Conservation (phyloP, 1,140 invertebrate genomes). For the Panagrolaimus sp. region DNA sequence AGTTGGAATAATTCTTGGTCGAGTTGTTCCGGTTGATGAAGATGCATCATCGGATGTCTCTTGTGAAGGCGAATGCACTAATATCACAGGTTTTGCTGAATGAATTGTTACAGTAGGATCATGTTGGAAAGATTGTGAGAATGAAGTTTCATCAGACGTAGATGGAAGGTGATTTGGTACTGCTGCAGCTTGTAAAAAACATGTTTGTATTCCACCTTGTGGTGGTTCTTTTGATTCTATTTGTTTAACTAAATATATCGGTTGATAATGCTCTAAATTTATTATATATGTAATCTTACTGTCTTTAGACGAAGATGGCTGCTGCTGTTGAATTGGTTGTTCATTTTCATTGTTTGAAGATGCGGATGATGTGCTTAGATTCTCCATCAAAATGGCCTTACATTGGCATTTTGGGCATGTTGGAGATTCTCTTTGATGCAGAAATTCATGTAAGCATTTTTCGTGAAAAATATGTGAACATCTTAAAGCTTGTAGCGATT, state of each 20-base stretch:
- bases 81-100: background rate
- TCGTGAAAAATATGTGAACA: conserved; percentile 58
- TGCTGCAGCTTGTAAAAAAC: too few species aligned
- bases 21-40: background rate
- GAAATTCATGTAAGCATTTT: conserved; percentile 36
- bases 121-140: background rate
- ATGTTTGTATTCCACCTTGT: too few species aligned
- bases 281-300: too few species aligned
- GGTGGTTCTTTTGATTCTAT: too few species aligned
- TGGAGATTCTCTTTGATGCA: conserved; percentile 21
- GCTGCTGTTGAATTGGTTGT: too few species aligned
- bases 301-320: too few species aligned
- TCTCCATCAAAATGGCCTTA: conserved; percentile 28
- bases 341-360: conserved; percentile 7
- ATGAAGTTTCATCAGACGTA: too few species aligned
- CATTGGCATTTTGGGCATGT: conserved; percentile 33
- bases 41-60: background rate
- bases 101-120: background rate
- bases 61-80: background rate
- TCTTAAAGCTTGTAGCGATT: conserved; percentile 51
- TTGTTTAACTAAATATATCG: too few species aligned
- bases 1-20: background rate
- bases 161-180: too few species aligned
- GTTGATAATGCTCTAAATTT: too few species aligned
- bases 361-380: conserved; percentile 21